Base-by-base conservation (phyloP, 92 coral and sea anemone species). In the Phenganax subtilis region DNA sequence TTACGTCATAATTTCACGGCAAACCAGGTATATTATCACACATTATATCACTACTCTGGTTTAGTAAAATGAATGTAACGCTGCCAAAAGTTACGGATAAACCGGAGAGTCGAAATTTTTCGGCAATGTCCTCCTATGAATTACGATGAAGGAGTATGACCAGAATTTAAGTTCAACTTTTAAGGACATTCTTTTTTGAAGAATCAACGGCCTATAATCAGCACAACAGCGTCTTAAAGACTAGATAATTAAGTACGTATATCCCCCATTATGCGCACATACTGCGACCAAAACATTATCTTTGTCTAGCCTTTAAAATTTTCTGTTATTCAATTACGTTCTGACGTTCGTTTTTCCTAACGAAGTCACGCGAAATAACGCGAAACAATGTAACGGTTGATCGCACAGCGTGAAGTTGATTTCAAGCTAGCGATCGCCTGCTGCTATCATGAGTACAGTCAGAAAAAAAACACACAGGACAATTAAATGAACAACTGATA, bases 401-500 rank as follows among this genome's bases (percentile, higher is more conserved):
- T 16, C 73, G 47, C 73, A n/a, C 73, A 28, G 73, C 73, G 20
- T 68, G 73, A 37, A 16, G 2, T 68, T 37, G 14, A 68, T 68
- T 68, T 12, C 7, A 68, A 51, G 47, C 73, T 52, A 16, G 15
- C 47, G 73, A 9, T 11, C 12, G 3, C 73, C 14, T 10, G 54
- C 54, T 68, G 73, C 2, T 52, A 14, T 68, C 9, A 61, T 37
- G 25, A 28, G n/a, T 61, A n/a, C 31, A 11, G 53, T 28, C 3
- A 68, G 73, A 10, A 10, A 53, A 67, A 68, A 30, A 68, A 68
- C 52, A 68, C 31, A 52, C 16, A 68, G 47, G 47, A 37, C 52
- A 68, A 68, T 68, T 68, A 68, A 68, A 68, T 68, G 52, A 68
- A 68, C 47, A 51, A 68, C 54, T 30, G 73, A 68, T 30, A 30